Evolutionary conservation across 2,797 vertebrate species (phyloP), one percentile per base, ranked within the genome.

Genomic region (Myripristis jacobus): DNA sequence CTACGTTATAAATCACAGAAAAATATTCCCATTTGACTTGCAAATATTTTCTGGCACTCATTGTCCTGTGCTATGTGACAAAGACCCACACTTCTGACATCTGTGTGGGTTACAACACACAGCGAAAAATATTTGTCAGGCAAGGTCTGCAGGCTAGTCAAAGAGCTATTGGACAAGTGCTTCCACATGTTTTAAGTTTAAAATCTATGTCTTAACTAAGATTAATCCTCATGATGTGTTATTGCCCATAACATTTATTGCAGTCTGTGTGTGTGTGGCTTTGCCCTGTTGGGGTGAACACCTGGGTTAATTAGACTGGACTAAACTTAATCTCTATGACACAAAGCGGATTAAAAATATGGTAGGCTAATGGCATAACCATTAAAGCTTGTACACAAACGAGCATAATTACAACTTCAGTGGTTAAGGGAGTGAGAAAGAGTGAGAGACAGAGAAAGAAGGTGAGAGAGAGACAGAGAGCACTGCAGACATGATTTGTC

Each of bases 371-470:
- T 90, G 79, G 88, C 70, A 90, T 24, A 84, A 83, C 36, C 80
- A 90, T 89, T 87, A 91, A 86, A 85, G 84, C 75, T 69, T 82
- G 80, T 79, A 81, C 81, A 50, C 81, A n/a, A 81, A 83, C 85
- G 74, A 67, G 56, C 82, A 62, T 90, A 91, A 91, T 88, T 89
- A 81, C 80, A 66, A 77, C 82, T 86, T 79, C 70, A 81, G 77
- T 84, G 81, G 71, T 62, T 70, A 73, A 87, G 81, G 84, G 73
- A 79, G 86, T 81, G 76, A 82, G 71, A 87, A 74, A 82, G 29
- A 18, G 43, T n/a, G n/a, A n/a, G n/a, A n/a, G n/a, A n/a, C n/a
- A 29, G 55, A 59, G 54, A 38, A 22, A 60, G 41, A 57, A 53
- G 18, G 50, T 15, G 29, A 21, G 41, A 51, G 41, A 43, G 24